These are phyloP conservation scores for Crypturellus tataupa DNA, from an alignment of 2,797 vertebrate species.

Conservation along the genomic window DNA sequence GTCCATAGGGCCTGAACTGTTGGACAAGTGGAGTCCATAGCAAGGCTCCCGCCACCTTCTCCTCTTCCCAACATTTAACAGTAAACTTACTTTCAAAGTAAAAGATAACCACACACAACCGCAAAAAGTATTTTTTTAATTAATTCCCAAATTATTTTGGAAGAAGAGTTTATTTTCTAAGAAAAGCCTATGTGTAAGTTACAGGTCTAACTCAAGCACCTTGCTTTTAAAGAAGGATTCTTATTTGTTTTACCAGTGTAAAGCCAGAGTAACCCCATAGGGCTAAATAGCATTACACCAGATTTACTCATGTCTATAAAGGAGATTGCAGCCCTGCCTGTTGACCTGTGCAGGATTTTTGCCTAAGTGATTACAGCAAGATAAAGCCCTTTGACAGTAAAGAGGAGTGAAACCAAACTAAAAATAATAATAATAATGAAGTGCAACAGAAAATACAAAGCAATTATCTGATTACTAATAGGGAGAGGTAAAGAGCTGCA, in stretches of 20 bases:
- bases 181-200: background rate
- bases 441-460: constrained; percentile 27
- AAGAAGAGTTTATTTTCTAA: background rate
- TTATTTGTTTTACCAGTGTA: background rate
- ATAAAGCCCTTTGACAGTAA: constrained; percentile 50
- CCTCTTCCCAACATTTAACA: background rate
- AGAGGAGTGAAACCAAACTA: constrained; percentile 35
- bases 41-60: background rate
- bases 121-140: background rate
- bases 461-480: constrained; percentile 64
- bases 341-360: constrained; percentile 46
- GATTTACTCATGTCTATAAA: constrained; percentile 27
- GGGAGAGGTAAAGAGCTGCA: constrained; percentile 47
- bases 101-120: background rate
- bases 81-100: background rate
- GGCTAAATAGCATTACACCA: constrained; percentile 9
- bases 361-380: constrained; percentile 32
- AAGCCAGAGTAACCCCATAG: background rate
- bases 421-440: background rate
- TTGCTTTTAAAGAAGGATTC: background rate
- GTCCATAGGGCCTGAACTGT: background rate
- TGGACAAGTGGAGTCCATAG: background rate
- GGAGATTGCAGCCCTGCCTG: constrained; percentile 1
- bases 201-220: background rate
- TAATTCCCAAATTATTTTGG: background rate